phyloP scores from a whole-genome alignment of 1,140 invertebrate species.

The Leguminivora glycinivorella region DNA sequence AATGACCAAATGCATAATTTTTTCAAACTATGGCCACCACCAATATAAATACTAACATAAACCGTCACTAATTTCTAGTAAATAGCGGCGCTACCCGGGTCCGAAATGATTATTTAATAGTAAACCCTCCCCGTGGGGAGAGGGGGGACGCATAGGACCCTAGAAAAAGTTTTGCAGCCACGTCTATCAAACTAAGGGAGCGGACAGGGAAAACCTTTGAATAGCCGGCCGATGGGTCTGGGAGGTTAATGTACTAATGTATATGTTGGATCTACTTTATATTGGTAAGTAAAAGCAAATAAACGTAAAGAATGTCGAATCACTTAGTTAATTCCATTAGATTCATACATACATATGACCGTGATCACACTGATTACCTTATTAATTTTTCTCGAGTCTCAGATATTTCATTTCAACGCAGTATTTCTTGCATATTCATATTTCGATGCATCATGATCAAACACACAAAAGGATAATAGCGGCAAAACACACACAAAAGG shows the following conservation, averaged over 20 bases:
- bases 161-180: slow-evolving; percentile 70
- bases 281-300: too few relatives aligned
- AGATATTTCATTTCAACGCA: too few relatives aligned
- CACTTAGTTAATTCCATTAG: too few relatives aligned
- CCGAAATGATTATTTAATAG: slow-evolving; percentile 77
- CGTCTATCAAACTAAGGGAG: slow-evolving; percentile 66
- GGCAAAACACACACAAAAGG: too few relatives aligned
- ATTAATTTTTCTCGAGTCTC: too few relatives aligned
- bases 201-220: slow-evolving; percentile 44
- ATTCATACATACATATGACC: too few relatives aligned
- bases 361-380: too few relatives aligned
- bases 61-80: slow-evolving; percentile 60
- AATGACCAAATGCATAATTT: slow-evolving; percentile 26
- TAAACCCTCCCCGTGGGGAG: slow-evolving; percentile 46
- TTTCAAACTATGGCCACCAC: slow-evolving; percentile 14
- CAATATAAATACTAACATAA: slow-evolving; percentile 45
- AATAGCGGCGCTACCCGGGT: slow-evolving; percentile 59
- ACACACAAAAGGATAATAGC: too few relatives aligned
- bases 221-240: too few relatives aligned
- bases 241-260: slow-evolving; percentile 8
- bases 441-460: too few relatives aligned
- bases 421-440: too few relatives aligned
- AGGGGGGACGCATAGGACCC: slow-evolving; percentile 48
- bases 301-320: too few relatives aligned
- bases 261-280: background rate